Evolutionary conservation across 2,113 vertebrate genomes (phyloP), one percentile per base, ranked within the genome.

Genomic region (Aspiorhynchus laticeps): DNA sequence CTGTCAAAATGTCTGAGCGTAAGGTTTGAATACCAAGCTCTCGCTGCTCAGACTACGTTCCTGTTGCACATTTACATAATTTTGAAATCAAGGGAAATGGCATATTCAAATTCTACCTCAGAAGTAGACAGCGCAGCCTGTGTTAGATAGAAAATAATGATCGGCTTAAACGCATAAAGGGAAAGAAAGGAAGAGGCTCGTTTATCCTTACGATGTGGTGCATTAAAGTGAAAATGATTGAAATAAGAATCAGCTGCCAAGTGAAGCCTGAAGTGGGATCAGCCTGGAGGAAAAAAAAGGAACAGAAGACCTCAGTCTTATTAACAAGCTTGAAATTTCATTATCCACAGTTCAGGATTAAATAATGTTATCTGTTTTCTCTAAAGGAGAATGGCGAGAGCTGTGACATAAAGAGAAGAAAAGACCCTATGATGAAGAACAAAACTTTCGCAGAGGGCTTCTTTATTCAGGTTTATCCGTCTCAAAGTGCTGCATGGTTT

Each of bases 271-370:
- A 61, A 26, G 74, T 24, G 73, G 73, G 79, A 75, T 82, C 85
- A 46, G 26, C 69, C 28, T 85, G 84, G 24, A 56, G 48, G 85
- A 76, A 73, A 61, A 59, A 73, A 7, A 33, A 67, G 24, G 10
- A 84, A 77, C 10, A 46, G 63, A 43, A 75, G 75, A 74, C 43
- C 74, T 77, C 56, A 65, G 63, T 85, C 84, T 74, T 75, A 90
- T 91, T 91, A 91, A 87, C 74, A 86, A 76, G 81, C 88, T 87
- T 85, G 51, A 87, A 87, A 90, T 91, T 87, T 80, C 63, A 91
- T 91, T 89, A 91, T 90, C 87, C 86, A 59, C 67, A 85, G 46
- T 76, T 78, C 31, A 84, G 87, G 81, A 88, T 93, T 88, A 87
- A 89, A 90, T 91, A 88, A 87, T 87, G 87, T 87, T 91, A 90